Percentiles rank a stretch among this genome's conserved stretches.
phyloP scores from a whole-genome alignment of 2,113 vertebrate genomes.

The Mixornis gularis region DNA sequence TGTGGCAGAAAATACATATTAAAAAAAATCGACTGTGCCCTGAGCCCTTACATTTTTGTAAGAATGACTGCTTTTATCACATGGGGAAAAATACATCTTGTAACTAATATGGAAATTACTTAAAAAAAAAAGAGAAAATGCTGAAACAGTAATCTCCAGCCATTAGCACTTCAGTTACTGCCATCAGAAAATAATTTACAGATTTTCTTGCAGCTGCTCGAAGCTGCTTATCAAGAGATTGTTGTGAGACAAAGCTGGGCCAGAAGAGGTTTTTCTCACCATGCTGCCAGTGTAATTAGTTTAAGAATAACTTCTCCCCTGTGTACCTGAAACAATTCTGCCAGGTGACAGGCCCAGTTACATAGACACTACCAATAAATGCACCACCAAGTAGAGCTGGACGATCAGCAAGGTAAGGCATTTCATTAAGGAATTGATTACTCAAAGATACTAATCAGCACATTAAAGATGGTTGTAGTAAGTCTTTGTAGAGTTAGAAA shows the following conservation, averaged over 20 bases:
- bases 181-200: slow-evolving; percentile 41
- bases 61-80: neutral
- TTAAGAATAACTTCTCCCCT: slow-evolving; percentile 21
- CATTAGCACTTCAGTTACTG: slow-evolving; percentile 21
- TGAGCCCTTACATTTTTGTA: neutral
- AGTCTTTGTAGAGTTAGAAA: neutral
- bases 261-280: neutral
- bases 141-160: neutral
- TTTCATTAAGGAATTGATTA: neutral
- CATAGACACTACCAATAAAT: neutral
- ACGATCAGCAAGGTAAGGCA: neutral
- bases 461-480: neutral
- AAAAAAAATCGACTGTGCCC: neutral
- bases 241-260: neutral
- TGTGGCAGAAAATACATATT: neutral
- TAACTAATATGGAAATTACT: neutral
- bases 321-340: neutral
- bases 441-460: neutral
- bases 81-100: neutral
- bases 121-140: neutral
- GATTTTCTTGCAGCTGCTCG: neutral
- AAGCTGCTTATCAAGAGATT: neutral
- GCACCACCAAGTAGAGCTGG: neutral
- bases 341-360: neutral
- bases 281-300: neutral